These are phyloP conservation scores for Astyanax mexicanus DNA, from an alignment of 2,797 vertebrate genomes.

Conservation along the genomic window DNA sequence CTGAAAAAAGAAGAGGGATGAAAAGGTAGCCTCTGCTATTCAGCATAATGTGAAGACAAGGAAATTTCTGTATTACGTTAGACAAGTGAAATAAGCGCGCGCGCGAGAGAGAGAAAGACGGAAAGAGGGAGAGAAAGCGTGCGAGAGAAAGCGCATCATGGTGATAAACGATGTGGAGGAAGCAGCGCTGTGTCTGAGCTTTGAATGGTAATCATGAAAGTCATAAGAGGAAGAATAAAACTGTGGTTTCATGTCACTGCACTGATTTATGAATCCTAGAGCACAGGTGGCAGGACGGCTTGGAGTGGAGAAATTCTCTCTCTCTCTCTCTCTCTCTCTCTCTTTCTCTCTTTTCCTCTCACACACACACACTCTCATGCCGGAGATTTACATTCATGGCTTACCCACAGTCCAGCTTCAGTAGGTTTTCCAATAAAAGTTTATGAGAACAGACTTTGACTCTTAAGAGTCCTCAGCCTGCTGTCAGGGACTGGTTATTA, in stretches of 20 bases:
- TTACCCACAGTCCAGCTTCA: conserved; percentile 36
- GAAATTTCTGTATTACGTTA: conserved; percentile 34
- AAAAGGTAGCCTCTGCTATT: not conserved
- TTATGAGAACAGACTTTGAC: conserved; percentile 34
- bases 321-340: conserved; percentile 18
- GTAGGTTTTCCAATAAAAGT: conserved; percentile 48
- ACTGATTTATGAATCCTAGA: conserved; percentile 59
- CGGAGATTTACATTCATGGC: conserved; percentile 47
- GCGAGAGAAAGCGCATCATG: conserved; percentile 33
- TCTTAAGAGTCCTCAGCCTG: conserved; percentile 37
- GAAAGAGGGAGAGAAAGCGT: conserved; percentile 5
- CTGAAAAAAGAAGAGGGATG: conserved; percentile 1
- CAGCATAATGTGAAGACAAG: conserved; percentile 21
- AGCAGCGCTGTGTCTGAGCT: conserved; percentile 52
- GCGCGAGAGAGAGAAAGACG: conserved; percentile 3
- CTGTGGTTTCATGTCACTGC: conserved; percentile 57
- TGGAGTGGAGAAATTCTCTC: conserved; percentile 22
- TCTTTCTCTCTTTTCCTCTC: not conserved
- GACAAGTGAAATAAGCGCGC: conserved; percentile 41
- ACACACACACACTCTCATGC: conserved; percentile 3
- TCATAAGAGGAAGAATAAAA: conserved; percentile 61
- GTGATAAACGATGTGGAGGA: conserved; percentile 57
- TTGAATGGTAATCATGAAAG: conserved; percentile 67
- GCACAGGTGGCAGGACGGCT: conserved; percentile 48
- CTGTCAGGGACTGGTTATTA: conserved; percentile 38